phyloP scores from a whole-genome alignment of 2,797 vertebrate species.

The Labroides dimidiatus region DNA sequence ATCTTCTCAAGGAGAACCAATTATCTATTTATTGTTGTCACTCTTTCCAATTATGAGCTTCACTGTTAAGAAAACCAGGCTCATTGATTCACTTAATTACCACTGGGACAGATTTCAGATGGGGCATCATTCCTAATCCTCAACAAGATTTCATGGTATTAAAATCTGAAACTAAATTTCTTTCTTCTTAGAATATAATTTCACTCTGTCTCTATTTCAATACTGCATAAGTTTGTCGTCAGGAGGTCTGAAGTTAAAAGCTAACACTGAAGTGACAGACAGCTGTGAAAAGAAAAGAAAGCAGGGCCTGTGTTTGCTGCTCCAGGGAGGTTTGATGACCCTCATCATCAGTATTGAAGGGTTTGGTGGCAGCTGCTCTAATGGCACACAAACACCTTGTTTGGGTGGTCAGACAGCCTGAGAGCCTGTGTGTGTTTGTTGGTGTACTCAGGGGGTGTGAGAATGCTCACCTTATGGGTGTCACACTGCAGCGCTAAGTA shows the following conservation, averaged over 20 bases:
- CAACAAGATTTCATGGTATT: background rate
- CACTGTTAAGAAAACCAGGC: slow-evolving; percentile 32
- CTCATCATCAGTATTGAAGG: slow-evolving; percentile 46
- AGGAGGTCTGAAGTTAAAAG: slow-evolving; percentile 25
- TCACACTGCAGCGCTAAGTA: slow-evolving; percentile 55
- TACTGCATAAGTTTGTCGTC: background rate
- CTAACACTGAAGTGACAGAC: slow-evolving; percentile 48
- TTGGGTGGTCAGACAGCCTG: slow-evolving; percentile 46
- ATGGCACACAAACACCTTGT: slow-evolving; percentile 39
- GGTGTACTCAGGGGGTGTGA: slow-evolving; percentile 30
- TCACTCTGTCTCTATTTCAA: too few species aligned
- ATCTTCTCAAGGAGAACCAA: slow-evolving; percentile 37
- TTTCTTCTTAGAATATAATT: background rate
- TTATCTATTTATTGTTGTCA: slow-evolving; percentile 31
- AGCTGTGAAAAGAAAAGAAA: slow-evolving; percentile 57
- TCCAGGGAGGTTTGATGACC: slow-evolving; percentile 3
- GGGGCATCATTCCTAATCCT: slow-evolving; percentile 8
- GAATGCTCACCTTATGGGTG: slow-evolving; percentile 56
- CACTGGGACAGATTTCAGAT: slow-evolving; percentile 2
- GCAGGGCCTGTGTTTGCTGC: slow-evolving; percentile 22
- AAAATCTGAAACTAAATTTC: background rate
- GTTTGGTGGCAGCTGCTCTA: slow-evolving; percentile 50
- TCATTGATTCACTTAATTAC: slow-evolving; percentile 33
- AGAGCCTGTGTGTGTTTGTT: background rate
- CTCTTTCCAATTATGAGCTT: slow-evolving; percentile 36